Evolutionary conservation across 2,888 invertebrate genomes (phyloP), one percentile per base, ranked within the genome.

Genomic region (Brachyopa scutellaris): DNA sequence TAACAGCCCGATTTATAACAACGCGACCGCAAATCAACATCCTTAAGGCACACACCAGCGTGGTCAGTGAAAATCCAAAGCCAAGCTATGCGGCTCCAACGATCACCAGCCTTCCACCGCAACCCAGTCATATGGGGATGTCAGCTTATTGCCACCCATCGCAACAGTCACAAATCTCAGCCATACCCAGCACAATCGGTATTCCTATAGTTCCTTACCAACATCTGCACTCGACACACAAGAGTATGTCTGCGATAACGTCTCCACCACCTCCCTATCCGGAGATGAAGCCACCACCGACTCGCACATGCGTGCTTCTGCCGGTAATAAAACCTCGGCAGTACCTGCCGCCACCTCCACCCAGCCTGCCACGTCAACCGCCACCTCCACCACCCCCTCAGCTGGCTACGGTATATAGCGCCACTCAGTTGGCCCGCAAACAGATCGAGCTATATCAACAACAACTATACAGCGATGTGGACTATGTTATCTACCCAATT

Each of bases 361-460:
- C 95, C 1, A 93, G 94, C 0, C 92, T 90, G 82, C 93, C 88
- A 2, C 89, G 91, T n/a, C 93, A 92, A 49, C 91, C 93, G 1
- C 93, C 94, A 1, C 94, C 94, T 2, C 92, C 93, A 7, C 92
- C 92, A 7, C 93, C 94, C 0, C 92, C 92, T 21, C 93, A 94
- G 0, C 93, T 94, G 40, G 91, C 95, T 2, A 95, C 96, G 0
- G 95, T 95, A 0, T 93, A 94, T 0, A 94, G 94, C 86, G 93
- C 94, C 31, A 93, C 93, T 85, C 94, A 95, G 86, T 90, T 95
- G 42, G 94, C 94, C 0, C 91, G 94, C 13, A 94, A 94, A 19
- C 97, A 96, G 88, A 94, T 97, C 79, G 96, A 96, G 84, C 95
- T 96, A 87, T 97, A 96, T 87, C 95, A 96, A 86, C 96, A 96